Evolutionary conservation across 2,888 invertebrate genomes (phyloP), one percentile per base, ranked within the genome.

Genomic region (Germaria angustata): DNA sequence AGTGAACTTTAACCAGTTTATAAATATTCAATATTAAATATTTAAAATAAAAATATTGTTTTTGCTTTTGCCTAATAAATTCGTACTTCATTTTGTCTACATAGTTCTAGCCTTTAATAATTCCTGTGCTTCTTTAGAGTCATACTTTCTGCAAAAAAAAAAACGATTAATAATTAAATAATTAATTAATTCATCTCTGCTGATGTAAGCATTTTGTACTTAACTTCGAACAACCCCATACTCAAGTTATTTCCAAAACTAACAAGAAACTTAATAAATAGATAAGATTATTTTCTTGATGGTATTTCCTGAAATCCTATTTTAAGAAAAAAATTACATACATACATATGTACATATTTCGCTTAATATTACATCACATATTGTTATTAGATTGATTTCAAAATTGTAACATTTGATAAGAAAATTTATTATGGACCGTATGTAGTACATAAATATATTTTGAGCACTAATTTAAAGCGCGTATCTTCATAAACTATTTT

Each of bases 401-500:
- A 32, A 28, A 65, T 55, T 46, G 17, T 46, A 55, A 65, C 15
- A 20, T n/a, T 49, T 61, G 81, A 80, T 76, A 80, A 81, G 76
- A 51, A 46, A 71, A 28, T 53, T 34, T 36, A 57, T 76, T 41
- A 71, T 53, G 65, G n/a, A n/a, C n/a, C n/a, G n/a, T n/a, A n/a
- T 59, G 9, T 20, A 9, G n/a, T n/a, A n/a, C n/a, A n/a, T n/a
- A 46, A 9, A 39, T 44, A 2, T 17, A 53, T 53, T 44, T 28
- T 51, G 65, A 66, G 59, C 63, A 72, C 59, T 46, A 71, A 34
- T 28, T 66, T 34, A 28, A 53, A 66, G 28, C 69, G 65, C 76
- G 75, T 57, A 32, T 57, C n/a, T 57, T 20, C 7, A 63, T 36
- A 44, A 55, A 41, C 2, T 36, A 53, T 28, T 41, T 65, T 3